Conservation (phyloP, 2,888 invertebrate genomes). For the Lypha dubia region DNA sequence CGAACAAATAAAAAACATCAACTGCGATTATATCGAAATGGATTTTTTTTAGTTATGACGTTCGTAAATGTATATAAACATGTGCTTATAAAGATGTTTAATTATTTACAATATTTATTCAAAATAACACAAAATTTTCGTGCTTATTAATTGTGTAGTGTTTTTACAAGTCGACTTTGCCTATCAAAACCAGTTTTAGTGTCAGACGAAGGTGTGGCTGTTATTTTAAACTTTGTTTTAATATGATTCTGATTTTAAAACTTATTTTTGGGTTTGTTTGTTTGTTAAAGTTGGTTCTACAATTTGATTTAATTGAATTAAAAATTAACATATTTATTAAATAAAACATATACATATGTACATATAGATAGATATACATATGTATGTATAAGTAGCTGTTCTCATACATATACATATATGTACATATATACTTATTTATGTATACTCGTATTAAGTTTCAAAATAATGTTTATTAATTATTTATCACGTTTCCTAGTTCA, state of each 20-base stretch:
- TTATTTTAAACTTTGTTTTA: neutral
- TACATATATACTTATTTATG: neutral
- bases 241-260: neutral
- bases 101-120: too few relatives aligned
- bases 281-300: neutral
- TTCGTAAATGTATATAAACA: too few relatives aligned
- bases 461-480: neutral
- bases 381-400: neutral
- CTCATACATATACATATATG: neutral
- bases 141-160: neutral
- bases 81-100: too few relatives aligned
- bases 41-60: too few relatives aligned
- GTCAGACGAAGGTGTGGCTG: constrained; percentile 9
- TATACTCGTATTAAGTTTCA: neutral
- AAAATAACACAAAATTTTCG: too few relatives aligned
- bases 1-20: too few relatives aligned
- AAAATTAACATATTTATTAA: neutral
- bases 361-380: neutral
- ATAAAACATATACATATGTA: neutral
- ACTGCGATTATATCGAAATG: too few relatives aligned
- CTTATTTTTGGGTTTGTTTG: neutral
- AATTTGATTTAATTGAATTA: neutral
- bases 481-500: constrained; percentile 12
- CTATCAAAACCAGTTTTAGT: neutral
- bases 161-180: neutral